These are phyloP conservation scores for Avahi laniger DNA, from an alignment of 2,797 vertebrate genomes.

Conservation along the genomic window DNA sequence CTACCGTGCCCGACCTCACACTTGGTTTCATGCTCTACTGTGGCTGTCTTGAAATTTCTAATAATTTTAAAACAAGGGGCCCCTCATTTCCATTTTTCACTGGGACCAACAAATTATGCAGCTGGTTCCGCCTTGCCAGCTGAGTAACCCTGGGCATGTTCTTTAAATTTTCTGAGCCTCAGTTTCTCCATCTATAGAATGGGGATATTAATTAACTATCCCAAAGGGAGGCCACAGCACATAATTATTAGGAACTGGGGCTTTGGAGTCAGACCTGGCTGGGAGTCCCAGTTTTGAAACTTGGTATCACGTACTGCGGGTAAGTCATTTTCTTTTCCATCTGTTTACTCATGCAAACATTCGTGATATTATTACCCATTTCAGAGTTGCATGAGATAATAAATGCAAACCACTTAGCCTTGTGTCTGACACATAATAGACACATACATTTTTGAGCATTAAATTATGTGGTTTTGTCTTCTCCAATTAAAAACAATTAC, in stretches of 20 bases:
- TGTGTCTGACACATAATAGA: neutral
- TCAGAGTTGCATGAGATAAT: neutral
- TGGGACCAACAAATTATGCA: neutral
- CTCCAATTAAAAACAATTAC: constrained; percentile 59
- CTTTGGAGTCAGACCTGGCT: neutral
- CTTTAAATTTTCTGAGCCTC: neutral
- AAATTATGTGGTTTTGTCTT: constrained; percentile 51
- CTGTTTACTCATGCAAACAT: neutral
- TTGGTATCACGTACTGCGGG: accelerated
- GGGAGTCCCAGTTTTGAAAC: neutral
- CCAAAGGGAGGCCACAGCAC: neutral
- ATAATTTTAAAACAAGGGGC: neutral
- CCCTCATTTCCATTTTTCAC: neutral
- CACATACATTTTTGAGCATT: constrained; percentile 17
- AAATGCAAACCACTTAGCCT: constrained; percentile 30
- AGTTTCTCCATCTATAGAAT: neutral
- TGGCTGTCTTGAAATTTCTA: neutral
- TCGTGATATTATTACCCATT: neutral
- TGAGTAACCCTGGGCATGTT: neutral
- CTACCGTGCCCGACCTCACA: accelerated
- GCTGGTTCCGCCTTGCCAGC: neutral
- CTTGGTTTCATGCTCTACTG: neutral
- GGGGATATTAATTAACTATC: neutral
- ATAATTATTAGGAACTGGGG: neutral
- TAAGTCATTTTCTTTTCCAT: neutral